Evolutionary conservation across 2,888 invertebrate genomes (phyloP), one percentile per base, ranked within the genome.

Genomic region (Oeneis ivallda): DNA sequence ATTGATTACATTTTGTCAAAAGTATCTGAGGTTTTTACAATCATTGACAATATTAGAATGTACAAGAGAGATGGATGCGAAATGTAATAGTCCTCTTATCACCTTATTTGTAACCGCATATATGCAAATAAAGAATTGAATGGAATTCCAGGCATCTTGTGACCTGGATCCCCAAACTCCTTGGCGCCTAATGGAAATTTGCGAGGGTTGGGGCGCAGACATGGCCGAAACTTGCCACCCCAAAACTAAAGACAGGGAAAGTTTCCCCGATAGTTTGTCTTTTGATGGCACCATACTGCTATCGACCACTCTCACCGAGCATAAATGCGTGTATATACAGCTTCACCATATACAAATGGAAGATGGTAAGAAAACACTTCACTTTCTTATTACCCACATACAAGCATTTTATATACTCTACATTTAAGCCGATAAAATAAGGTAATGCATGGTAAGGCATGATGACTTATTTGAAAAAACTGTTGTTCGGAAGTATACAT

Each of bases 181-280:
- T 0, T 86, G 85, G 85, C 79, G 82, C 0, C 74, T 91, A 5
- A 87, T 89, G 87, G 87, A 90, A 64, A 84, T 92, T 47, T 92
- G 92, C 70, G 86, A 87, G 13, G 85, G 86, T 32, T 89, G 89
- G 90, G 71, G 80, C 0, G 90, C 91, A 0, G 89, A 91, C 61
- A 77, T 75, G 0, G 75, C 90, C 0, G 71, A 66, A 0, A 77
- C 82, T 0, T 92, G 92, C 70, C 76, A 79, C n/a, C 85, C 87
- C 0, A 82, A 78, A 60, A 82, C 82, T 0, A 75, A 59, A 2
- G 62, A 74, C 0, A 83, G 80, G 1, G 76, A 75, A 5, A 69
- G 73, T 0, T 81, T 89, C 17, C 90, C 92, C 0, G 67, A 75
- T 1, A 84, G 79, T 62, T 73, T 92, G 0, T 79, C 83, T 0